Evolutionary conservation across 2,113 vertebrate species (phyloP).

Genomic region (Anguilla japonica): DNA sequence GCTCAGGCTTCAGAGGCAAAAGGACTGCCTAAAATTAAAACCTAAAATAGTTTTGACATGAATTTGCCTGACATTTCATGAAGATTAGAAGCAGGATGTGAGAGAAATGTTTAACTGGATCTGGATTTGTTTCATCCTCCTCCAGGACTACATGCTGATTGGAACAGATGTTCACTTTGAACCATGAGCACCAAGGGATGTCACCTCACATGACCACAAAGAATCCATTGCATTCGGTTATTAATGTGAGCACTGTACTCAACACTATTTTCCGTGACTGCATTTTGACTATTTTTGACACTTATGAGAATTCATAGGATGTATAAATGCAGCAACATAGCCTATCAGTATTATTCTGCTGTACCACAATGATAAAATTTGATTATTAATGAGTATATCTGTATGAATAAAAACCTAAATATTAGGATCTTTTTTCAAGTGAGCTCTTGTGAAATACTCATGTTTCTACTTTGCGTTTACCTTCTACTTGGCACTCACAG

Average conservation of each 20-base stretch:
- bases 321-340: neutral
- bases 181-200: slow-evolving; percentile 25
- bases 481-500: no score
- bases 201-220: neutral
- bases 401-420: neutral
- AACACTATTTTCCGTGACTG: neutral
- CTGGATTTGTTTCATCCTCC: slow-evolving; percentile 2
- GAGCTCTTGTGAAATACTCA: neutral
- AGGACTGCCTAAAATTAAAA: neutral
- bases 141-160: slow-evolving; percentile 66
- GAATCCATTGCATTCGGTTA: neutral
- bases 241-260: neutral
- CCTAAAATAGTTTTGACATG: neutral
- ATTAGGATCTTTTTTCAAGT: neutral
- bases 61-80: neutral
- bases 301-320: neutral
- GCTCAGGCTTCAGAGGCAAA: no score
- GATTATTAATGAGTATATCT: neutral
- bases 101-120: neutral
- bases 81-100: neutral
- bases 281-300: neutral
- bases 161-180: slow-evolving; percentile 67
- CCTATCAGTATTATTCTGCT: no score
- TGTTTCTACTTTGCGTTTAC: neutral
- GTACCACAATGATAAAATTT: neutral